Conservation (phyloP, 1,140 invertebrate genomes). For the Mizuhopecten yessoensis region DNA sequence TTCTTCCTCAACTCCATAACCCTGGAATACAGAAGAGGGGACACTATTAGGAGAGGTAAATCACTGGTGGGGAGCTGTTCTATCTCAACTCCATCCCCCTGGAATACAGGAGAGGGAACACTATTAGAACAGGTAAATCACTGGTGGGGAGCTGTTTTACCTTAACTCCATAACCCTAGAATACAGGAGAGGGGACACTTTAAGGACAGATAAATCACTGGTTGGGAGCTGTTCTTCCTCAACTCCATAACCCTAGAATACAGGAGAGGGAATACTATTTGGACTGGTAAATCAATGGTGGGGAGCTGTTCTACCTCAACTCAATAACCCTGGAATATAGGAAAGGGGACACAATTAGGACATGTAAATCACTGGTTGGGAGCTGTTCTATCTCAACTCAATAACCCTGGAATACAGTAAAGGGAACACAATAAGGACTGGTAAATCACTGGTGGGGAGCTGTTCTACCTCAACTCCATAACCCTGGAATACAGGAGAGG, state of each 20-base stretch:
- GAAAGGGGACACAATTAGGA: neutral
- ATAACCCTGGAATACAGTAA: slow-evolving; percentile 39
- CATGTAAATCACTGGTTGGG: slow-evolving; percentile 8
- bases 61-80: neutral
- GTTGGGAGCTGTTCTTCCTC: neutral
- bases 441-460: slow-evolving; percentile 67
- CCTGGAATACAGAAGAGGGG: slow-evolving; percentile 62
- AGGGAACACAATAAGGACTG: neutral
- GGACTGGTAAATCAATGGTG: slow-evolving; percentile 65
- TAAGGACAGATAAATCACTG: neutral
- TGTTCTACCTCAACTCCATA: slow-evolving; percentile 73
- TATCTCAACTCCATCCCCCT: too few species aligned
- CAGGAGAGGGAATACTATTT: neutral
- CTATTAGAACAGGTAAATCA: slow-evolving; percentile 59
- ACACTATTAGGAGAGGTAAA: neutral
- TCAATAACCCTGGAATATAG: slow-evolving; percentile 68
- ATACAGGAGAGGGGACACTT: slow-evolving; percentile 8
- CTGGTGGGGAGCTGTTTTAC: slow-evolving; percentile 66
- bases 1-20: too few species aligned
- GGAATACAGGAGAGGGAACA: slow-evolving; percentile 30
- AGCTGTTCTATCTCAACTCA: neutral
- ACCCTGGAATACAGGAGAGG: slow-evolving; percentile 62
- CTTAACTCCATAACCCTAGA: slow-evolving; percentile 71
- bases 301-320: slow-evolving; percentile 70
- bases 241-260: neutral